These are phyloP conservation scores for Fulmarus glacialis DNA, from an alignment of 2,113 vertebrate species.

Conservation along the genomic window DNA sequence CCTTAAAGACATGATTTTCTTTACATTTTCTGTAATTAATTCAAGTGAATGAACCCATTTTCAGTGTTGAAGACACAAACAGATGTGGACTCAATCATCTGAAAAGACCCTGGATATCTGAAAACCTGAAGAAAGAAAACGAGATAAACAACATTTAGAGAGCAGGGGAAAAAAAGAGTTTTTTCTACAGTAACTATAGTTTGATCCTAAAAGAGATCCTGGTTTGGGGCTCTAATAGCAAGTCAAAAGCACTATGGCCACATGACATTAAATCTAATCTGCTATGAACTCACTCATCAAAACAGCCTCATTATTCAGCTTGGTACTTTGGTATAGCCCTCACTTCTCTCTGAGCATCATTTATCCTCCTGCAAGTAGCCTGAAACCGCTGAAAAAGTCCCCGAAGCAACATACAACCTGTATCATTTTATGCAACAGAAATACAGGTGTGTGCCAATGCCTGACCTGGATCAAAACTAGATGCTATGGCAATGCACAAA, in stretches of 20 bases:
- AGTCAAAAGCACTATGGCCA: not conserved
- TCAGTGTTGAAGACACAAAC: not conserved
- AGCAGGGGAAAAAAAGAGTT: accelerated
- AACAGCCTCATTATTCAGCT: not conserved
- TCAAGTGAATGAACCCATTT: not conserved
- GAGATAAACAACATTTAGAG: not conserved
- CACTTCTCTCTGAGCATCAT: not conserved
- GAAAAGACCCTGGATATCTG: not conserved
- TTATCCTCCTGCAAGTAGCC: not conserved
- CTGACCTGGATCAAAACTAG: not conserved
- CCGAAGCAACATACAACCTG: not conserved
- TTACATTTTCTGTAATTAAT: not conserved
- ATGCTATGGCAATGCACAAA: not conserved
- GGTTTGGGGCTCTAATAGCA: not conserved
- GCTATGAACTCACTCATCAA: not conserved
- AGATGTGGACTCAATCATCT: not conserved
- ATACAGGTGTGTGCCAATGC: not conserved
- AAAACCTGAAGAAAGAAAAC: not conserved
- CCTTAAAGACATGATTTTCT: not conserved
- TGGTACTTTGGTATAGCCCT: not conserved
- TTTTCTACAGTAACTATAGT: not conserved
- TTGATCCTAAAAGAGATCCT: not conserved
- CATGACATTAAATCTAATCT: not conserved
- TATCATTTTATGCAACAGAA: not conserved
- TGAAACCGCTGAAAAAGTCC: not conserved